Percentiles rank a stretch among this genome's conserved stretches.
These are phyloP conservation scores for Ennomos erosarius DNA, from an alignment of 2,888 invertebrate species.

Conservation along the genomic window DNA sequence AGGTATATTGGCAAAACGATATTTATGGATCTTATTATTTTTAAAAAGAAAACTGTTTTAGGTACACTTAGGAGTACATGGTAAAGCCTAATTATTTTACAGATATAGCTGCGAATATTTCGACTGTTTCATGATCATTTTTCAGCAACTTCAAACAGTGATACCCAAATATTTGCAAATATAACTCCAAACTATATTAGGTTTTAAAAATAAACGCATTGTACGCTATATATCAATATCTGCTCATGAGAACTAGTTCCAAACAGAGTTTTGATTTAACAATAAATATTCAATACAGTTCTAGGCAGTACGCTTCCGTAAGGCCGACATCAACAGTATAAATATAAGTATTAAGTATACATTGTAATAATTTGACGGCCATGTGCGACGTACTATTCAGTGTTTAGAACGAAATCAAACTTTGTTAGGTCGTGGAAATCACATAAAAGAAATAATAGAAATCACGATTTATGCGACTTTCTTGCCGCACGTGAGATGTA, in stretches of 20 bases:
- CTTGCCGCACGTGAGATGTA: too few relatives aligned
- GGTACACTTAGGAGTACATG: background rate
- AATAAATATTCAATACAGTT: conserved; percentile 31
- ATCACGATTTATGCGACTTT: too few relatives aligned
- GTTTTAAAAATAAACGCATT: conserved; percentile 6
- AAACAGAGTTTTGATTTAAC: conserved; percentile 16
- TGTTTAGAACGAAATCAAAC: background rate
- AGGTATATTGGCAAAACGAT: conserved; percentile 68
- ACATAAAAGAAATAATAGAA: too few relatives aligned
- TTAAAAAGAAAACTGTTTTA: background rate
- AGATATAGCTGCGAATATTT: background rate
- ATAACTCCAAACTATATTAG: conserved; percentile 5
- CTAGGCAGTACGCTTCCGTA: conserved; percentile 34
- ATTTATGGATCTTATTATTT: conserved; percentile 14
- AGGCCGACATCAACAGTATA: conserved; percentile 33
- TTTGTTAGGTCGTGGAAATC: too few relatives aligned
- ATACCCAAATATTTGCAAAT: too few relatives aligned
- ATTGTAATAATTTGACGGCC: conserved; percentile 39
- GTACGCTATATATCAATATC: conserved; percentile 21
- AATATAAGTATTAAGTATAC: conserved; percentile 38
- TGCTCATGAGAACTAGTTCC: conserved; percentile 11
- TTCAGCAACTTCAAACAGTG: too few relatives aligned
- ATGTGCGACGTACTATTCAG: conserved; percentile 13
- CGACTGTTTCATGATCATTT: too few relatives aligned
- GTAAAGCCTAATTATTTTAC: conserved; percentile 2